A percentile compares a stretch with the other conserved stretches of the same genome.
These are phyloP conservation scores for Rhingia campestris DNA, from an alignment of 2,888 invertebrate species.

Conservation along the genomic window DNA sequence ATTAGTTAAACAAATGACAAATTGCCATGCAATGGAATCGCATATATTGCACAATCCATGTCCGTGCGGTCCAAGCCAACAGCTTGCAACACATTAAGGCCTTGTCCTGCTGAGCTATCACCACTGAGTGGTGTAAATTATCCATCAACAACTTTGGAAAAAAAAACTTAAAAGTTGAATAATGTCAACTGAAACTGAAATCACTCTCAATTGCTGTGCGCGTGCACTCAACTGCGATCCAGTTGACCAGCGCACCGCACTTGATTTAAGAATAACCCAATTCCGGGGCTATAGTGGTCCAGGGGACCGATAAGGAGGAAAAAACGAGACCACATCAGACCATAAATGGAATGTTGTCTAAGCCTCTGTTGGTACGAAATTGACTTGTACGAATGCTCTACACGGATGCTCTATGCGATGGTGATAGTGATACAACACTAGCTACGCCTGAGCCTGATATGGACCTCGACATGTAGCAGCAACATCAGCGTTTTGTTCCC, in stretches of 20 bases:
- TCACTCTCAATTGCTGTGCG: constrained; percentile 64
- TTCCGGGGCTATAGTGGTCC: constrained; percentile 27
- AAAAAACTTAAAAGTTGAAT: constrained; percentile 19
- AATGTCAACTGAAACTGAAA: constrained; percentile 70
- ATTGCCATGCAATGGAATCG: constrained; percentile 69
- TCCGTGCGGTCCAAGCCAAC: constrained; percentile 15
- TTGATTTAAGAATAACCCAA: constrained; percentile 71
- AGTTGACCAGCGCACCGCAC: constrained; percentile 62
- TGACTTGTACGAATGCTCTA: constrained; percentile 55
- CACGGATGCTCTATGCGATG: constrained; percentile 2
- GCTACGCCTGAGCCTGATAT: constrained; percentile 31
- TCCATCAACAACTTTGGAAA: constrained; percentile 31
- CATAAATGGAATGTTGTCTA: constrained; percentile 65
- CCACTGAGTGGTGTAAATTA: constrained; percentile 47
- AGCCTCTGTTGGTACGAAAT: constrained; percentile 62
- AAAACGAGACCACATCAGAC: constrained; percentile 31
- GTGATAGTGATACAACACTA: constrained; percentile 34
- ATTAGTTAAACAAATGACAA: constrained; percentile 73
- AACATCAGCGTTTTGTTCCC: constrained; percentile 41
- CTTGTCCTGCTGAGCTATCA: constrained; percentile 52
- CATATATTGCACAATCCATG: constrained; percentile 58
- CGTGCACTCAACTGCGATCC: constrained; percentile 52
- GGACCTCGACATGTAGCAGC: constrained; percentile 21
- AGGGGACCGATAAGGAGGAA: constrained; percentile 36
- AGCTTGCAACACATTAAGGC: constrained; percentile 33